These are phyloP conservation scores for Atractosteus spatula DNA, from an alignment of 2,113 vertebrate species.

Conservation along the genomic window DNA sequence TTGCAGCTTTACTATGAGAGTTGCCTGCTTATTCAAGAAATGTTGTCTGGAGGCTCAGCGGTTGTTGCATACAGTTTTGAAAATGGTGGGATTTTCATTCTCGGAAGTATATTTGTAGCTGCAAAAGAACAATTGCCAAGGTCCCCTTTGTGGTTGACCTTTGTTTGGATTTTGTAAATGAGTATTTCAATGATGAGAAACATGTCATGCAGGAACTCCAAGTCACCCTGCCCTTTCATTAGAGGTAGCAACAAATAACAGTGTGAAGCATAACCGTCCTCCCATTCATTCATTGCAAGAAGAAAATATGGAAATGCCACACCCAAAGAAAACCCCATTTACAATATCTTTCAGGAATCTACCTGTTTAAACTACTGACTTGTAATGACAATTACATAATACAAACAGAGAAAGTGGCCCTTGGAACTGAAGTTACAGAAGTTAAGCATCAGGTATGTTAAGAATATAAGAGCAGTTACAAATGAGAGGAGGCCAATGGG, in stretches of 20 bases:
- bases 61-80: background rate
- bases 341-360: slow-evolving; percentile 13
- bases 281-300: slow-evolving; percentile 5
- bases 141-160: slow-evolving; percentile 50
- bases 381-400: too few species aligned
- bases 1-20: too few species aligned
- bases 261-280: slow-evolving; percentile 58
- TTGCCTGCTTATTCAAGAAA: too few species aligned
- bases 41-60: too few species aligned
- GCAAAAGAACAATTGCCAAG: slow-evolving; percentile 64
- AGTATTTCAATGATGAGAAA: slow-evolving; percentile 75
- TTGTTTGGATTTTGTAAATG: slow-evolving; percentile 59
- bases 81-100: slow-evolving; percentile 37
- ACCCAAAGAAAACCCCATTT: slow-evolving; percentile 7
- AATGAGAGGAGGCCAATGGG: too few species aligned
- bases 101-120: slow-evolving; percentile 28
- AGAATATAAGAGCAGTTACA: too few species aligned
- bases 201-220: slow-evolving; percentile 62
- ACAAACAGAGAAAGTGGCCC: too few species aligned
- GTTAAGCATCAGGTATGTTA: too few species aligned
- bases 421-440: too few species aligned
- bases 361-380: too few species aligned
- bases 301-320: background rate
- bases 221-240: slow-evolving; percentile 50
- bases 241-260: slow-evolving; percentile 61